Evolutionary conservation across 2,888 invertebrate genomes (phyloP), one percentile per base, ranked within the genome.

Genomic region (Sepiola atlantica): DNA sequence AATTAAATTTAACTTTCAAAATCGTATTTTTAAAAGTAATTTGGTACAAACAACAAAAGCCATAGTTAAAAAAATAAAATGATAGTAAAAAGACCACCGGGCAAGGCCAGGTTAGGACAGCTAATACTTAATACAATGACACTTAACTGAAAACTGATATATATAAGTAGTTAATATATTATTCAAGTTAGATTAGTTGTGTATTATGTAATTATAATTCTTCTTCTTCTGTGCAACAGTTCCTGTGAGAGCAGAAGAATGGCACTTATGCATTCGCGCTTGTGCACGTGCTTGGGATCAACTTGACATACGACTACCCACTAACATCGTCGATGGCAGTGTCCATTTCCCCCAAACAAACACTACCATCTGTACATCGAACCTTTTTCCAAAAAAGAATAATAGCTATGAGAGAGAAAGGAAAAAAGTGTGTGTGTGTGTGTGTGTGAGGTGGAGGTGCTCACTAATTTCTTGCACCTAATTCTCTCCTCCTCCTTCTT

Each of bases 291-390:
- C n/a, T 77, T 77, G n/a, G 77, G 77, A 77, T 77, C 77, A 77
- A 77, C n/a, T 77, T 77, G 77, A 77, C 77, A 77, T 77, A n/a
- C 77, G n/a, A 77, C 77, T 77, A 77, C 77, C 77, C 77, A 77
- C n/a, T 32, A 77, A 32, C 77, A 77, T n/a, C 21, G n/a, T 77
- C 24, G 28, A 28, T 61, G 28, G 61, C 24, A 24, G 77, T 77
- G 77, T n/a, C 77, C n/a, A 77, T 77, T n/a, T 24, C 57, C 21
- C 77, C n/a, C n/a, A n/a, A 77, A 77, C 77, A 77, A 77, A 77
- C n/a, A 77, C n/a, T n/a, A 32, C 20, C 77, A 77, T 77, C 77
- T 16, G 77, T 77, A n/a, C n/a, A n/a, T 77, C n/a, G n/a, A 32
- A n/a, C n/a, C 77, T 77, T n/a, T n/a, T 77, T 77, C 28, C 12